Evolutionary conservation across 2,797 vertebrate species (phyloP).

Genomic region (Falco naumanni): DNA sequence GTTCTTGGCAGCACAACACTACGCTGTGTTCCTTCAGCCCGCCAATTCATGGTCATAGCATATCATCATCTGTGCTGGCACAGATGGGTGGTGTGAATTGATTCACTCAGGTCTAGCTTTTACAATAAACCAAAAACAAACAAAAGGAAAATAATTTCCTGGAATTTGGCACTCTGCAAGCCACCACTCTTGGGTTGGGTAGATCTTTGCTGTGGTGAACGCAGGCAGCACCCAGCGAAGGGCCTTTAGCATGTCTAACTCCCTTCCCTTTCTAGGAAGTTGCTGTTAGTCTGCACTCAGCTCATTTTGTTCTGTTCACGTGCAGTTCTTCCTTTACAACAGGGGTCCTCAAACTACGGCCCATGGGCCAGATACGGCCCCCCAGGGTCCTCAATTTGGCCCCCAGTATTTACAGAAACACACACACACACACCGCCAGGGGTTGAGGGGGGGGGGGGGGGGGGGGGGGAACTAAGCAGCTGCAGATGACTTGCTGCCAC

Average conservation of each 20-base stretch:
- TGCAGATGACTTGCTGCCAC: too few species aligned
- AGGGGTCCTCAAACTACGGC: too few species aligned
- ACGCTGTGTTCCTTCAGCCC: background rate
- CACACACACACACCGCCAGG: too few species aligned
- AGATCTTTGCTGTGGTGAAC: background rate
- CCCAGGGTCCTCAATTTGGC: too few species aligned
- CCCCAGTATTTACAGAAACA: too few species aligned
- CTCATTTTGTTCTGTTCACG: background rate
- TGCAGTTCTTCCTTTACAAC: background rate
- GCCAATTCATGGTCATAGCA: background rate
- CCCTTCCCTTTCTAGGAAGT: background rate
- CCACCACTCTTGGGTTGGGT: accelerated
- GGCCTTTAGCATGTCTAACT: background rate
- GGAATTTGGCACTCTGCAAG: background rate
- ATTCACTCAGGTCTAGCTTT: background rate
- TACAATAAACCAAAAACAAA: background rate
- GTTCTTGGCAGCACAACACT: too few species aligned
- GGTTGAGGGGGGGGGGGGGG: too few species aligned
- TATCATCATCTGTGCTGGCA: background rate
- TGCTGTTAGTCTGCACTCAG: background rate
- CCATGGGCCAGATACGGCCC: too few species aligned
- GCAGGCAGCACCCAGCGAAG: background rate
- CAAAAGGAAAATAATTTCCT: background rate
- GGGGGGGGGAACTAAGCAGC: too few species aligned
- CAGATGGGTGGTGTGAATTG: accelerated